phyloP scores from a whole-genome alignment of 2,797 vertebrate genomes.

The Lepidocolaptes lacrymiger region DNA sequence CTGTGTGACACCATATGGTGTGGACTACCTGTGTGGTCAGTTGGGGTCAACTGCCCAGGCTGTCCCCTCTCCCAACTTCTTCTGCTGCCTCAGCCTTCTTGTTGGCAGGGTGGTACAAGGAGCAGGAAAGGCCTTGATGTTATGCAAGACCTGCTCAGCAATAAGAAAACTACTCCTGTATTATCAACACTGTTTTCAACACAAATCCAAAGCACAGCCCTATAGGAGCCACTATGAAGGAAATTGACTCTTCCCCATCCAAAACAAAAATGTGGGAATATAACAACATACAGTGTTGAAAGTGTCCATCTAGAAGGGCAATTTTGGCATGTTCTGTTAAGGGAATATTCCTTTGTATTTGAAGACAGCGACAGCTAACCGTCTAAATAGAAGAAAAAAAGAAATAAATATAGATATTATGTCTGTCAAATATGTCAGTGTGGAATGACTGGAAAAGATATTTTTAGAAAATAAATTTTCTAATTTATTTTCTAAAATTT shows the following conservation, averaged over 20 bases:
- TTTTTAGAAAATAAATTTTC: too few relatives aligned
- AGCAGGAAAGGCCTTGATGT: background rate
- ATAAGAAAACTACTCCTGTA: background rate
- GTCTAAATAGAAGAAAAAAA: background rate
- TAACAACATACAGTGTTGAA: background rate
- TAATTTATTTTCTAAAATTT: too few relatives aligned
- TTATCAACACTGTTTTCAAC: background rate
- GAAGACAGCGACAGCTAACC: background rate
- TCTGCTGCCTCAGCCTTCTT: background rate
- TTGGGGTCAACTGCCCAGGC: background rate
- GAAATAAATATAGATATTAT: background rate
- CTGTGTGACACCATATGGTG: background rate
- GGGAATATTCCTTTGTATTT: background rate
- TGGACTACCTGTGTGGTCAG: background rate
- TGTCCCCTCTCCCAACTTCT: background rate
- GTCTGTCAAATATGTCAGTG: too few relatives aligned
- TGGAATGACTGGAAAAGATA: background rate
- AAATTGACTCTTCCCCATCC: background rate
- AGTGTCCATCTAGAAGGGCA: background rate
- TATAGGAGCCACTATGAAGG: background rate
- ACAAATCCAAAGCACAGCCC: background rate
- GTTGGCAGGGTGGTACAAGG: background rate
- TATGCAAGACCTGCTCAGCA: background rate
- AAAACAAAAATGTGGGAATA: background rate
- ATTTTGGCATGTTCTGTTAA: background rate